Percentiles rank a stretch among this genome's conserved stretches.
These are phyloP conservation scores for Monomorium pharaonis DNA, from an alignment of 1,140 invertebrate species.

Conservation along the genomic window DNA sequence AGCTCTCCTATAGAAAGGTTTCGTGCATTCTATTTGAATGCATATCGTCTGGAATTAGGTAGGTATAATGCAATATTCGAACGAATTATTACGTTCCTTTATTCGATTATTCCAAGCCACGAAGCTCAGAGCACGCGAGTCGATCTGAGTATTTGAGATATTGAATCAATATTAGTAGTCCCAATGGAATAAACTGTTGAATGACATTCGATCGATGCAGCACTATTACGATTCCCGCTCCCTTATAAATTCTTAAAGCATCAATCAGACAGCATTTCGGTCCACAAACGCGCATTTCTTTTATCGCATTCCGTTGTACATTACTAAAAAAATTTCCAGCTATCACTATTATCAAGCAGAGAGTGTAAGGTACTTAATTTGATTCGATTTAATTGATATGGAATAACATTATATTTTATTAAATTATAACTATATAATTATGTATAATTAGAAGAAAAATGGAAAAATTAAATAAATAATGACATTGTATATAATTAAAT, in stretches of 20 bases:
- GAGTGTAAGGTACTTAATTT: neutral
- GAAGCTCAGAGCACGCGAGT: conserved; percentile 19
- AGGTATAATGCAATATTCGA: neutral
- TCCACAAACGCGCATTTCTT: conserved; percentile 15
- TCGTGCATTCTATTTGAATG: neutral
- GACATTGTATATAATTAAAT: neutral
- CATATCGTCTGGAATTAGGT: conserved; percentile 5
- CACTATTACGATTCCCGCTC: neutral
- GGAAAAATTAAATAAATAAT: neutral
- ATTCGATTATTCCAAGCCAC: conserved; percentile 41
- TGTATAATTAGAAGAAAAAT: neutral
- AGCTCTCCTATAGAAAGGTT: neutral
- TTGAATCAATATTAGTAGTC: conserved; percentile 47
- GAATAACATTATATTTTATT: neutral
- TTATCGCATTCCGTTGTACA: conserved; percentile 11
- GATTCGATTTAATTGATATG: neutral
- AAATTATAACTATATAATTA: neutral
- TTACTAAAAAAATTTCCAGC: conserved; percentile 20
- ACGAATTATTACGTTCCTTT: conserved; percentile 32
- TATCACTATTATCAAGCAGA: neutral
- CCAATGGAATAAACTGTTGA: conserved; percentile 34
- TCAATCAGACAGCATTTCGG: conserved; percentile 30
- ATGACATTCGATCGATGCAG: conserved; percentile 23
- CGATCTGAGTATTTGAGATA: conserved; percentile 18
- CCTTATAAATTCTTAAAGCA: conserved; percentile 42